Evolutionary conservation across 2,797 vertebrate species (phyloP), one percentile per base, ranked within the genome.

Genomic region (Lophius americanus): DNA sequence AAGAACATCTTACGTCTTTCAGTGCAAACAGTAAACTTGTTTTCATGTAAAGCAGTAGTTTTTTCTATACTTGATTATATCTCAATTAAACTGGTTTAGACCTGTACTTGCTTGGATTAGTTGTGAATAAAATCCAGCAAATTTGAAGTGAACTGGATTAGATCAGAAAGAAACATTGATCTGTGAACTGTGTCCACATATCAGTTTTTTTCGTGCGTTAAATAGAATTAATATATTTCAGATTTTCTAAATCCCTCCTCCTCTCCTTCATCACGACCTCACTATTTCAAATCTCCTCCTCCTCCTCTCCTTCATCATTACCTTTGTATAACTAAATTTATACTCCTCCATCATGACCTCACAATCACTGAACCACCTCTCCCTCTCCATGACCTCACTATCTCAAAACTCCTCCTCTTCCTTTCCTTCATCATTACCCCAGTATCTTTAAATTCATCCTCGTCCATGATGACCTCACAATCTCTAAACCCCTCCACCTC

Each of bases 1-100:
- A 23, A 23, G 23, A 65, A 76, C 74, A 80, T 78, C 68, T 3
- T 42, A 8, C 9, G 41, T 8, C 41, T 42, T 8, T 42, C 9
- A 8, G 3, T 42, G 41, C 7, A 8, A 3, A 10, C 41, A 8
- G 41, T 42, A 42, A 42, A 42, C 43, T 44, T 9, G 51, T 52
- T 44, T 58, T 13, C 6, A 3, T 1, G 32, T 7, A 10, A 2
- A 43, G 54, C 7, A 8, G 33, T 43, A 9, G 56, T 33, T 11
- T 3, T 33, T 9, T 51, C 9, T 2, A 1, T 9, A 43, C 14
- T 52, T 6, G 56, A 47, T 3, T 37, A 13, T 0, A 5, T 13
- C 0, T 37, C 2, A 0, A 11, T 8, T 42, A 3, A 51, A 43
- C 38, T 11, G 38, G 54, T 42, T 36, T 14, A 4, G 1, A 0